Percentiles rank a stretch among this genome's conserved stretches.
Conservation (phyloP, 2,113 vertebrate species). For the Mus pahari region DNA sequence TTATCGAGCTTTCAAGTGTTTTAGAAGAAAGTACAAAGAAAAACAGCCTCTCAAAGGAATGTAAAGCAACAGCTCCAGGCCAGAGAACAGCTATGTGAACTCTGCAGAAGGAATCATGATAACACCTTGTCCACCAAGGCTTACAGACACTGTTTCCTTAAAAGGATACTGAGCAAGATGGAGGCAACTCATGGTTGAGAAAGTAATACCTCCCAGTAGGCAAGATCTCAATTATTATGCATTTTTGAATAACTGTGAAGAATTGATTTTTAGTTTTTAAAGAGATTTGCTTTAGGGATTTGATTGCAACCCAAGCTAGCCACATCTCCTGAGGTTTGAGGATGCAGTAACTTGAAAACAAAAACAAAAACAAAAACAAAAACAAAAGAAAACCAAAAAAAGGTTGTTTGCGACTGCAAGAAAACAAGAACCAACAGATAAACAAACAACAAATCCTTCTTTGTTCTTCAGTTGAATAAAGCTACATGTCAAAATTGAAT, state of each 20-base stretch:
- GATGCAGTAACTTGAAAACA: slow-evolving; percentile 81
- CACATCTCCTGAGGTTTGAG: slow-evolving; percentile 80
- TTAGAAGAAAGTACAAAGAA: slow-evolving; percentile 56
- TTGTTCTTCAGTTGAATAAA: slow-evolving; percentile 82
- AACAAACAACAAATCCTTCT: not conserved
- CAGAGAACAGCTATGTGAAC: not conserved
- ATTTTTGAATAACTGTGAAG: slow-evolving; percentile 83
- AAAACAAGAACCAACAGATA: slow-evolving; percentile 53
- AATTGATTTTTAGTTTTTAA: slow-evolving; percentile 83
- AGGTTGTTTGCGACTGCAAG: slow-evolving; percentile 75
- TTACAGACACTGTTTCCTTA: slow-evolving; percentile 24
- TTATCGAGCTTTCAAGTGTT: slow-evolving; percentile 64
- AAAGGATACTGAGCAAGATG: slow-evolving; percentile 62
- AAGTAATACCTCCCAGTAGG: slow-evolving; percentile 75
- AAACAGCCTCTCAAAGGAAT: slow-evolving; percentile 55
- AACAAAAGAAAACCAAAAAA: not conserved
- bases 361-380: slow-evolving; percentile 74
- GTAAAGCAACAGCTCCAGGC: not conserved
- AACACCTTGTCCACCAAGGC: slow-evolving; percentile 50
- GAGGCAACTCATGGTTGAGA: slow-evolving; percentile 70
- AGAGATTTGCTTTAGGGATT: slow-evolving; percentile 81
- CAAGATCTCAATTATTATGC: slow-evolving; percentile 78
- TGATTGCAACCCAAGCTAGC: slow-evolving; percentile 82
- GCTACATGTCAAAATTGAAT: slow-evolving; percentile 79
- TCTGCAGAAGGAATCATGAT: slow-evolving; percentile 21